Percentiles rank a stretch among this genome's conserved stretches.
Evolutionary conservation across 2,888 invertebrate genomes (phyloP).

Genomic region (Drosophila nr. perissopoda): DNA sequence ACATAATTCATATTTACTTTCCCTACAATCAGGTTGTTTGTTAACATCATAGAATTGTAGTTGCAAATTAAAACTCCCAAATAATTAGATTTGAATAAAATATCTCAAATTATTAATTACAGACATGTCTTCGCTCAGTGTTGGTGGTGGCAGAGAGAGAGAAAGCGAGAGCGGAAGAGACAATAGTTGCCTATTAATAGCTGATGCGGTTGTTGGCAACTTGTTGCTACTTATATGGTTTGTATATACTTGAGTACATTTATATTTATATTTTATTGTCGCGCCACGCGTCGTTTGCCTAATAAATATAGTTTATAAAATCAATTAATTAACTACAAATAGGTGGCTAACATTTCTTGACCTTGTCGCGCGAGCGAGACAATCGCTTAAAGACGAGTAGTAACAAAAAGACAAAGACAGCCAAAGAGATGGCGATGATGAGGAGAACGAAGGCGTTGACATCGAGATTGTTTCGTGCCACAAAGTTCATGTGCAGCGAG

Average conservation of each 20-base stretch:
- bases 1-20: neutral
- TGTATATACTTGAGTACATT: neutral
- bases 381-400: constrained; percentile 6
- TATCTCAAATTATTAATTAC: neutral
- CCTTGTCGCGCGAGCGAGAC: constrained; percentile 21
- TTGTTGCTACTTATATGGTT: constrained; percentile 44
- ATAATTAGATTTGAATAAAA: neutral
- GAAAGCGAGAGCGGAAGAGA: neutral
- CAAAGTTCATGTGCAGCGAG: constrained; percentile 84
- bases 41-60: neutral
- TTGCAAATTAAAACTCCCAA: neutral
- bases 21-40: too few relatives aligned
- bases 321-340: constrained; percentile 9
- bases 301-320: constrained; percentile 12
- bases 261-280: constrained; percentile 5
- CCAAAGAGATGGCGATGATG: neutral
- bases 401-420: neutral
- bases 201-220: constrained; percentile 36
- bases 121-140: constrained; percentile 18
- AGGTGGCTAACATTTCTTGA: constrained; percentile 25
- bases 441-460: constrained; percentile 67
- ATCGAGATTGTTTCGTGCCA: constrained; percentile 85
- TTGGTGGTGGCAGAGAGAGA: constrained; percentile 2
- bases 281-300: constrained; percentile 23
- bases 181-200: constrained; percentile 48